Evolutionary conservation across 92 coral and sea anemone genomes (phyloP).

Genomic region (Chrysogorgia sp.): DNA sequence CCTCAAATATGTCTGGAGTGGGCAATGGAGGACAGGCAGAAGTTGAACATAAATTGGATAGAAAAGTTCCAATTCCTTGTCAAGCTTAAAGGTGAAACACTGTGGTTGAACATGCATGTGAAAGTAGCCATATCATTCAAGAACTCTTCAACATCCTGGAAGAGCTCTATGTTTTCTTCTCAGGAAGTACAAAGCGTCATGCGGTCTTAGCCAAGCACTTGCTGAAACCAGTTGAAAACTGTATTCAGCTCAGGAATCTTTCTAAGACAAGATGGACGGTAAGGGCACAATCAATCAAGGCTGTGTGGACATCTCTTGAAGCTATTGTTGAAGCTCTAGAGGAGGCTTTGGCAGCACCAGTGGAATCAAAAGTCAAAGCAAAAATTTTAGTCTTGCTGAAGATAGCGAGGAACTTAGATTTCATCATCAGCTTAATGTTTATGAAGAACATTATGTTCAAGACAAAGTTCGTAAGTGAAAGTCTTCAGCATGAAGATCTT

Average conservation of each 20-base stretch:
- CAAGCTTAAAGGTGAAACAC: slow-evolving; percentile 6
- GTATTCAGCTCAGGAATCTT: too few relatives aligned
- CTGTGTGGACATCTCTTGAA: too few relatives aligned
- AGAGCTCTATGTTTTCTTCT: too few relatives aligned
- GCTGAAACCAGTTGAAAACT: slow-evolving; percentile 3
- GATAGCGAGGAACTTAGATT: not conserved
- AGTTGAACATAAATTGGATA: slow-evolving; percentile 11
- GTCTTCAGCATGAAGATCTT: slow-evolving; percentile 1
- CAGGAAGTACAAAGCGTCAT: slow-evolving; percentile 19
- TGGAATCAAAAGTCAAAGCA: slow-evolving; percentile 7
- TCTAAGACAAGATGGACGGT: too few relatives aligned
- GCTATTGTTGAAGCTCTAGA: not conserved
- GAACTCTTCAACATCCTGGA: too few relatives aligned
- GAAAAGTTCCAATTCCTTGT: slow-evolving; percentile 23
- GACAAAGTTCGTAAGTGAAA: slow-evolving; percentile 16
- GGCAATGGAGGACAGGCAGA: slow-evolving; percentile 17
- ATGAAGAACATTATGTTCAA: too few relatives aligned
- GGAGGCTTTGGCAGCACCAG: too few relatives aligned
- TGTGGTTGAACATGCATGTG: too few relatives aligned
- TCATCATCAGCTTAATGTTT: not conserved
- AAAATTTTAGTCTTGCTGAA: not conserved
- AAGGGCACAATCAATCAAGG: too few relatives aligned
- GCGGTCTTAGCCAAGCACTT: slow-evolving; percentile 11
- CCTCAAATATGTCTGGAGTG: slow-evolving; percentile 20
- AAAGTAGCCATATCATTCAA: too few relatives aligned